Conservation (phyloP, 2,113 vertebrate genomes). For the Alligator sinensis region DNA sequence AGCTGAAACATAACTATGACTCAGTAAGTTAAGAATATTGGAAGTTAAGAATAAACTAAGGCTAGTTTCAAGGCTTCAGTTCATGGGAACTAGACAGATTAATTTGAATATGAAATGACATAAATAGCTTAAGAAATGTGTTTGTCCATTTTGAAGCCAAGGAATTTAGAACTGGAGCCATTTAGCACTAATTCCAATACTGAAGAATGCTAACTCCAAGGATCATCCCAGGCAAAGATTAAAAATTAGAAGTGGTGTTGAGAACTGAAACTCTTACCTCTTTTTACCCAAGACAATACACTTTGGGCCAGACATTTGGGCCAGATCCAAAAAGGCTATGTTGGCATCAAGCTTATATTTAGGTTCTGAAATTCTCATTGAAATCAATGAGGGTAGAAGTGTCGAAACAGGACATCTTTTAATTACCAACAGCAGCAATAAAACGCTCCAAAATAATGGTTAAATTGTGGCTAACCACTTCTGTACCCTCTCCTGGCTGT, state of each 20-base stretch:
- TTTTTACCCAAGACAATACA: background rate
- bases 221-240: background rate
- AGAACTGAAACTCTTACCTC: background rate
- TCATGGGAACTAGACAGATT: background rate
- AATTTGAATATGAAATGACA: background rate
- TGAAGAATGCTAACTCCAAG: background rate
- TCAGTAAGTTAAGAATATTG: background rate
- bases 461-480: background rate
- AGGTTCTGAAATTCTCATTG: too few relatives aligned
- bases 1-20: background rate
- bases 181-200: background rate
- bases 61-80: background rate
- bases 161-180: background rate
- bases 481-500: background rate
- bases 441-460: background rate
- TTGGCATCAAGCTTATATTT: too few relatives aligned
- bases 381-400: too few relatives aligned
- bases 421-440: too few relatives aligned
- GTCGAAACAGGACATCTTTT: too few relatives aligned
- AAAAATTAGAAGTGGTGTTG: background rate
- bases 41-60: background rate
- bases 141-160: background rate
- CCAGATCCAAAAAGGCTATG: too few relatives aligned
- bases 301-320: background rate
- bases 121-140: background rate